Evolutionary conservation across 2,888 invertebrate species (phyloP), one percentile per base, ranked within the genome.

Genomic region (Hirudinaria manillensis): DNA sequence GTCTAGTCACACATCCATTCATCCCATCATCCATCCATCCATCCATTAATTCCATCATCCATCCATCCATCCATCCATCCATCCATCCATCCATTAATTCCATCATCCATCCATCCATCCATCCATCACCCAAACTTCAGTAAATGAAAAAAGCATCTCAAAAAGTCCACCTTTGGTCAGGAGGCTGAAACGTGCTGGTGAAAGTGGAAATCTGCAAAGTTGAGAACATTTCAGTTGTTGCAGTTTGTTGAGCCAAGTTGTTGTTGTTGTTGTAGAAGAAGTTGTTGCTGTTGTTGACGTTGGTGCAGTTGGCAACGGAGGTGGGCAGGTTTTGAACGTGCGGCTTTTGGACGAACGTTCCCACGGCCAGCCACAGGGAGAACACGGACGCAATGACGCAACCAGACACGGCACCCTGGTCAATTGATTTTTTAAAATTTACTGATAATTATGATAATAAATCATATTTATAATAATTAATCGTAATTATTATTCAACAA

Each of bases 301-400:
- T 36, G 3, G 19, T 32, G 51, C 79, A 79, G 51, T 56, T 56
- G 38, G 38, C 72, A 21, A 56, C 61, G 16, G 72, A 51, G 10
- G 78, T 77, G 1, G 78, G 77, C 4, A 79, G 73, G 21, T 53
- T 72, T 3, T 70, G 10, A 7, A 55, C 32, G 71, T 77, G 73
- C 0, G 78, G 79, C 29, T 65, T 56, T n/a, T 61, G 45, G 67
- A 80, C 68, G 74, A 78, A 80, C 10, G 78, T 67, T 21, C 80
- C 80, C 13, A 80, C 71, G 29, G 75, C 70, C 32, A 80, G 70
- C 80, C 80, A 80, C 71, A 80, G 65, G 4, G 75, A 76, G n/a
- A 80, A 67, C 3, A 53, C 76, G 27, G 77, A 70, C 10, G 79
- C 73, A 4, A 78, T 67, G 10, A 78, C 66, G 29, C 70, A 79